Evolutionary conservation across 2,797 vertebrate genomes (phyloP).

Genomic region (Squalus acanthias): DNA sequence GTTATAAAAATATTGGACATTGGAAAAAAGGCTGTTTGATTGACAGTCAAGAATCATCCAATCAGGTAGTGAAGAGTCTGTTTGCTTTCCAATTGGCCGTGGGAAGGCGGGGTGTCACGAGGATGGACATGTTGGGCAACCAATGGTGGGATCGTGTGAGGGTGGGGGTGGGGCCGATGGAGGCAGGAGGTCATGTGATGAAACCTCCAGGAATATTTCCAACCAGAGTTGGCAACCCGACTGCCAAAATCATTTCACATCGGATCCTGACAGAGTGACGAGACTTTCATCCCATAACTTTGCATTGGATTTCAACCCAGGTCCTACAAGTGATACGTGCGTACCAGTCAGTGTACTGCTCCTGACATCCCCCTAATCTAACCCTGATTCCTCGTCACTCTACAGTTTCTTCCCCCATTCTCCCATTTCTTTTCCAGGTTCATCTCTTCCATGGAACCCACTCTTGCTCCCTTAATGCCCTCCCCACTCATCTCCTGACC

Average conservation of each 20-base stretch:
- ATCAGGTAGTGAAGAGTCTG: too few relatives aligned
- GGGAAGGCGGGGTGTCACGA: too few relatives aligned
- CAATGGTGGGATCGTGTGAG: too few relatives aligned
- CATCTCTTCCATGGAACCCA: background rate
- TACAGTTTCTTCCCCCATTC: background rate
- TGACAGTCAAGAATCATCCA: too few relatives aligned
- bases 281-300: background rate
- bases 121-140: too few relatives aligned
- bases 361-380: background rate
- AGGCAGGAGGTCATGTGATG: too few relatives aligned
- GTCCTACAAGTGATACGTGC: background rate
- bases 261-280: background rate
- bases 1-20: too few relatives aligned
- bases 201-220: too few relatives aligned
- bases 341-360: background rate
- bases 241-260: background rate
- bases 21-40: too few relatives aligned
- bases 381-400: background rate
- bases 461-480: background rate
- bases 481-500: background rate
- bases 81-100: too few relatives aligned
- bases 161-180: too few relatives aligned
- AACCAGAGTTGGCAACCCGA: background rate
- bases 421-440: too few relatives aligned
- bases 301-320: background rate